Conservation (phyloP, 23 tunicate genomes). For the Phallusia fumigata region DNA sequence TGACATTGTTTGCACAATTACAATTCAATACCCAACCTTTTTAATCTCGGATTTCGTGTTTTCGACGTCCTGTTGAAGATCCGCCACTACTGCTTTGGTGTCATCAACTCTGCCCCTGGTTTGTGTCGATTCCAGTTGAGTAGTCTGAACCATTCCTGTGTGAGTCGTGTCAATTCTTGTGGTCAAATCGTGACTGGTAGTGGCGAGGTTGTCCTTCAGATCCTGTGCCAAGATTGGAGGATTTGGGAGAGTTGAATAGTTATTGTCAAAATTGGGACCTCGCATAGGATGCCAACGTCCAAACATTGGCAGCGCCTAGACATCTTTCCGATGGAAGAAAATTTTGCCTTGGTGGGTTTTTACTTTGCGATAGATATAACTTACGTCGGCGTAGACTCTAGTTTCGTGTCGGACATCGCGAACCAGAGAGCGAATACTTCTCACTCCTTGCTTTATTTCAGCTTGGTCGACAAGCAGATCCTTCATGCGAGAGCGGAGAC, state of each 20-base stretch:
- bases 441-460: conserved; percentile 83
- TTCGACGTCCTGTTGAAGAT: conserved; percentile 67
- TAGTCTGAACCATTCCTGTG: conserved; percentile 51
- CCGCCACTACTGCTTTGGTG: conserved; percentile 46
- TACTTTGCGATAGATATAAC: neutral
- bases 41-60: conserved; percentile 52
- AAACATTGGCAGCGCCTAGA: too few relatives aligned
- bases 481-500: conserved; percentile 41
- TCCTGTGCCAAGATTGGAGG: conserved; percentile 31
- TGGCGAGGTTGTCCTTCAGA: conserved; percentile 48
- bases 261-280: too few relatives aligned
- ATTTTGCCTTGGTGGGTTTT: too few relatives aligned
- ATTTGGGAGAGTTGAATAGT: too few relatives aligned
- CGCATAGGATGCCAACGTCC: too few relatives aligned
- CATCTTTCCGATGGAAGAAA: too few relatives aligned
- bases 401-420: conserved; percentile 68
- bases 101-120: conserved; percentile 76
- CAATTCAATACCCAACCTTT: conserved; percentile 18
- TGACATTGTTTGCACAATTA: too few relatives aligned
- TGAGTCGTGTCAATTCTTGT: conserved; percentile 56
- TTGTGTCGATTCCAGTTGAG: conserved; percentile 59
- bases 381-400: conserved; percentile 41
- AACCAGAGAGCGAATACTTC: conserved; percentile 58
- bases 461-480: conserved; percentile 85
- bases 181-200: conserved; percentile 32